Conservation (phyloP, 2,113 vertebrate species). For the Neomonachus schauinslandi region DNA sequence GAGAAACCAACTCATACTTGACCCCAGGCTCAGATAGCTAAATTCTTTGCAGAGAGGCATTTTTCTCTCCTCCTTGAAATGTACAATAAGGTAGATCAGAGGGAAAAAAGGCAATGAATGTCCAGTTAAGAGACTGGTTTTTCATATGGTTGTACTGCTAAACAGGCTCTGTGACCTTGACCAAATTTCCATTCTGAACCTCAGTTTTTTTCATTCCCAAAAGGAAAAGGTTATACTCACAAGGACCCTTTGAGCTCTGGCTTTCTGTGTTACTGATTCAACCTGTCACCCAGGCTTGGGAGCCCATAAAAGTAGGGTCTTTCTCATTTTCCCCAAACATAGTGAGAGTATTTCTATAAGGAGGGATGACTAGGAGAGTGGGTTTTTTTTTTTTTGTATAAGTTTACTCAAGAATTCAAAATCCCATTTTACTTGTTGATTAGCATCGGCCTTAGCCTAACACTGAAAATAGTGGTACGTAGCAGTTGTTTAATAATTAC, state of each 20-base stretch:
- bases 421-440: not conserved
- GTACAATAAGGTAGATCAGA: not conserved
- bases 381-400: not conserved
- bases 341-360: not conserved
- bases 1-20: not conserved
- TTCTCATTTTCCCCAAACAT: not conserved
- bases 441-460: not conserved
- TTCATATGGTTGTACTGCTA: not conserved
- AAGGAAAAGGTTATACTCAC: not conserved
- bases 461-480: not conserved
- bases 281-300: not conserved
- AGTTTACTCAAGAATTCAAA: not conserved
- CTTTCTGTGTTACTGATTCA: constrained; percentile 29
- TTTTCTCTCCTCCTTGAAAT: not conserved
- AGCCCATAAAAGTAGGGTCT: not conserved
- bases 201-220: not conserved
- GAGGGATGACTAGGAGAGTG: not conserved
- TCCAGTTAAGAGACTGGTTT: not conserved
- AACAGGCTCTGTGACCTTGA: not conserved
- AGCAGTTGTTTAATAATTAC: not conserved
- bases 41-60: not conserved
- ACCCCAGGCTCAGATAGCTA: not conserved
- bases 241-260: not conserved
- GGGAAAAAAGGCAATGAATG: not conserved
- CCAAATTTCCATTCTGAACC: not conserved